Evolutionary conservation across 1,140 invertebrate species (phyloP), one percentile per base, ranked within the genome.

Genomic region (Drosophila pseudoobscura): DNA sequence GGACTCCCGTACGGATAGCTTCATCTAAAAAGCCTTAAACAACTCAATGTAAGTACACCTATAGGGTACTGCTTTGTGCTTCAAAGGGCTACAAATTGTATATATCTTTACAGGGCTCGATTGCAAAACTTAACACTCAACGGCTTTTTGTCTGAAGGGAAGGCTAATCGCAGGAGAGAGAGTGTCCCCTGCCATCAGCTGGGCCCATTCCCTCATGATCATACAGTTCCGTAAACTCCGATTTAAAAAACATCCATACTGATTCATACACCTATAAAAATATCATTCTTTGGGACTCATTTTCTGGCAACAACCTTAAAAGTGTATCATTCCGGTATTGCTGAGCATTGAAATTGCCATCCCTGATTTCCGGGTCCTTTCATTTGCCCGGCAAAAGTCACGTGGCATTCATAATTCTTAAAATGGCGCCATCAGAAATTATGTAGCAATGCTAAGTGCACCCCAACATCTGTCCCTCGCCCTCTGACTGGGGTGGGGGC

Each of bases 341-440:
- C 31, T 49, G 9, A 43, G 29, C 60, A 41, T 13, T 6, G 61
- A 54, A 68, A 22, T 22, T 43, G 46, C 26, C 29, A 43, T 13
- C 29, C 47, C 58, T 22, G 47, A 72, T 64, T 71, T 39, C 44
- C 46, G 39, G 29, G 13, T 22, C 26, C 61, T 63, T 74, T 65
- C 87, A 71, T 85, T 85, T 85, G 69, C 54, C 78, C 78, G 75
- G 62, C 54, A 79, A 79, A 83, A 89, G 89, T 90, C 89, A 90
- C 89, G 89, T 90, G 89, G 89, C 89, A 87, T 90, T 90, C 89
- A 90, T 90, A 90, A 90, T 90, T 90, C 89, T 90, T 90, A 90
- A 82, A 90, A 90, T 77, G 83, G 74, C 84, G 89, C 82, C 74
- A 85, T 77, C 82, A 82, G 62, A 85, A 87, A 85, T 85, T 80